A percentile compares a stretch with the other conserved stretches of the same genome.
Conservation (phyloP, 2,797 vertebrate species). For the Vultur gryphus region DNA sequence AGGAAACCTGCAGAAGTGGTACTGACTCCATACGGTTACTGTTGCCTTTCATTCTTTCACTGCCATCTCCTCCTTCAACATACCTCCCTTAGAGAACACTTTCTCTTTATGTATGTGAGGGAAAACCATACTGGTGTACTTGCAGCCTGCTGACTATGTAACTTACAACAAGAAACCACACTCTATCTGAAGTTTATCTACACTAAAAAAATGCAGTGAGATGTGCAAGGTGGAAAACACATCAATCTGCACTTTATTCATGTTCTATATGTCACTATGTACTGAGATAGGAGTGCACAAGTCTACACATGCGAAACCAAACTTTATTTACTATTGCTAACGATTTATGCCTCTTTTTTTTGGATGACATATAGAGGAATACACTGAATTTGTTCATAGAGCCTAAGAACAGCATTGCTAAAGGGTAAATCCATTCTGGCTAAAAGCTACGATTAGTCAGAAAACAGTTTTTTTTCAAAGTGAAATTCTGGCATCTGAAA, state of each 20-base stretch:
- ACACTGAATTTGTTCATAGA: neutral
- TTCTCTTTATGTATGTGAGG: neutral
- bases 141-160: neutral
- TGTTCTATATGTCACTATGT: neutral
- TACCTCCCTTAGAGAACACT: neutral
- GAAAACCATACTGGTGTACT: neutral
- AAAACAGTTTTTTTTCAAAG: neutral
- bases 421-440: neutral
- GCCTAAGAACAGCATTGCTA: neutral
- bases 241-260: neutral
- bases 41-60: neutral
- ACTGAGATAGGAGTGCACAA: neutral
- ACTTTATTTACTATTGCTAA: neutral
- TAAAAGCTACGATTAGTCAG: neutral
- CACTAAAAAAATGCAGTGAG: neutral
- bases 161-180: neutral
- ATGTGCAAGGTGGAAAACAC: neutral
- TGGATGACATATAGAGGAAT: neutral
- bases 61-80: neutral
- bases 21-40: neutral
- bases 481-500: neutral
- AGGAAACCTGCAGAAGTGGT: neutral
- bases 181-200: neutral
- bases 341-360: neutral
- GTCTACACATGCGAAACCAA: neutral